phyloP scores from a whole-genome alignment of 2,797 vertebrate species.

The Gymnocypris eckloni region DNA sequence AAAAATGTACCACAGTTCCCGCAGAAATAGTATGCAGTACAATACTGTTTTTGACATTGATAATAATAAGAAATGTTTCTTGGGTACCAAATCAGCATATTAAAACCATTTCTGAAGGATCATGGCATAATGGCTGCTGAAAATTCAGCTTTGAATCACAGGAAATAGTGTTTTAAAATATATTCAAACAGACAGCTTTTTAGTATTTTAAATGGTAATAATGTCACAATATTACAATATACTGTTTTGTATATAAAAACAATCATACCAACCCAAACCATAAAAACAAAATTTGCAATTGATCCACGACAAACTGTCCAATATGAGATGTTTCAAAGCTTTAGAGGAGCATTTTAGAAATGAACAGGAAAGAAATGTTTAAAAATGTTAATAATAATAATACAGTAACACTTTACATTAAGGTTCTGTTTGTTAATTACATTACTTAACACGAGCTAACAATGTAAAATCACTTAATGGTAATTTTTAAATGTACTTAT shows the following conservation, averaged over 20 bases:
- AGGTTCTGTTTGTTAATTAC: neutral
- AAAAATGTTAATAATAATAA: neutral
- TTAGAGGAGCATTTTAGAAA: neutral
- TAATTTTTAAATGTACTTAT: neutral
- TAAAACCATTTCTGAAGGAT: neutral
- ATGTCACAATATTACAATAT: neutral
- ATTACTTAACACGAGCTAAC: neutral
- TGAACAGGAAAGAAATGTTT: neutral
- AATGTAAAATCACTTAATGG: neutral
- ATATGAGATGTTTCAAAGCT: neutral
- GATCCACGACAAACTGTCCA: neutral
- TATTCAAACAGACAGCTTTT: neutral
- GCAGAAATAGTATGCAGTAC: neutral
- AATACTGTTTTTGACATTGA: neutral
- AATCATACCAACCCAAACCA: neutral
- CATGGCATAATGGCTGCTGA: too few species aligned
- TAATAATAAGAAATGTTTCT: neutral
- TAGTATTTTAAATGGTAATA: neutral
- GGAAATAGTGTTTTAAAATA: neutral
- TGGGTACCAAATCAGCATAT: neutral
- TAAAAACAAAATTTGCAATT: neutral
- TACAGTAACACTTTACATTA: neutral
- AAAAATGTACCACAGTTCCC: neutral
- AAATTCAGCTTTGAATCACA: neutral
- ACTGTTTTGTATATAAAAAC: neutral